Evolutionary conservation across 2,113 vertebrate genomes (phyloP).

Genomic region (Atherinomorus stipes): DNA sequence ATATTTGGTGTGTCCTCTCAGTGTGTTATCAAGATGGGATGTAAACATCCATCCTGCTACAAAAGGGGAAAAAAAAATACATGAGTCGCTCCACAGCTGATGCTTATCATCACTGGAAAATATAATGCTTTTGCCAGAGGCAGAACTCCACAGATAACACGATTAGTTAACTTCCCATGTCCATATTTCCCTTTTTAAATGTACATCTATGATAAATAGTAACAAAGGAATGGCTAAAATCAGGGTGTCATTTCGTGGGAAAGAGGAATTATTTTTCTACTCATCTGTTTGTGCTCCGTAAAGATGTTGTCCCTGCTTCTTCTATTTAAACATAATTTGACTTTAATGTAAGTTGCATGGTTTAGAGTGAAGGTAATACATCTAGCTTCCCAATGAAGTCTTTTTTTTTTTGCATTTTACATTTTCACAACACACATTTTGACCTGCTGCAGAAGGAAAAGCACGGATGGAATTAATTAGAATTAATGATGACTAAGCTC

Average conservation of each 20-base stretch:
- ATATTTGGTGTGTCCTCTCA: conserved; percentile 29
- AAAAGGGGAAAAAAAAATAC: conserved; percentile 5
- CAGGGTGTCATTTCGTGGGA: conserved; percentile 1
- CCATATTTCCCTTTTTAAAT: conserved; percentile 34
- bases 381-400: background rate
- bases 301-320: too few relatives aligned
- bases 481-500: background rate
- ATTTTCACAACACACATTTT: background rate
- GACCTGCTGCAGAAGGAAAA: background rate
- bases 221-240: conserved; percentile 4
- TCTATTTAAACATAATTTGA: too few relatives aligned
- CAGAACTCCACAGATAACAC: conserved; percentile 46
- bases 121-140: conserved; percentile 46
- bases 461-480: background rate
- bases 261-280: background rate
- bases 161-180: conserved; percentile 41
- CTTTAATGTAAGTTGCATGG: too few relatives aligned
- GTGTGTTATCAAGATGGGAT: conserved; percentile 39
- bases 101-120: conserved; percentile 47
- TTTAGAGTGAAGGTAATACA: background rate
- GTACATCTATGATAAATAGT: conserved; percentile 4
- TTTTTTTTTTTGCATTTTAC: background rate
- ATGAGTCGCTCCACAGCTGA: conserved; percentile 32
- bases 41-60: conserved; percentile 26
- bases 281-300: background rate